Evolutionary conservation across 2,888 invertebrate species (phyloP), one percentile per base, ranked within the genome.

Genomic region (Tachystola acroxantha): DNA sequence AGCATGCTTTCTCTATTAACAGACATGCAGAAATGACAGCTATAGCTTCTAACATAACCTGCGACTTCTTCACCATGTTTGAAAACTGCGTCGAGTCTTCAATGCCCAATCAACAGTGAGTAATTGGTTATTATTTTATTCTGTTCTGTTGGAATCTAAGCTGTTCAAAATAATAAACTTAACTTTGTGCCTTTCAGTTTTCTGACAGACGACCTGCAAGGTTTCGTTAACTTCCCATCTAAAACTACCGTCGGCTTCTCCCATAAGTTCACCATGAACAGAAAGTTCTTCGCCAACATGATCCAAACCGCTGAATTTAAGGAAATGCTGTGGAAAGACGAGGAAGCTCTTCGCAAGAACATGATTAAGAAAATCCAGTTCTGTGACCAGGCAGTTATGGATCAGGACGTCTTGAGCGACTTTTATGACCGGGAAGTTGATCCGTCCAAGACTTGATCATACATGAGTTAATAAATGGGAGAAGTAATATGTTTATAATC

Each of bases 221-320:
- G 43, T 33, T 79, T 55, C 43, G 57, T 81, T 0, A 75, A 76
- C 45, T 60, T 56, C 16, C 77, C 70, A 5, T 57, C 74, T 7
- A 74, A 64, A 51, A 82, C 84, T 1, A 84, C 84, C 1, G 70
- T 84, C 7, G 84, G 82, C 1, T 62, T 62, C 26, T 62, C 67
- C 1, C 72, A 69, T 9, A 69, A 65, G 43, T 74, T 70, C 44
- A 77, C 78, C 2, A 55, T 40, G n/a, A 80, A 84, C 42, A 60
- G 79, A 19, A 80, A 76, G 35, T 82, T 75, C 52, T 80, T 85
- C 34, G 75, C 78, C 5, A 81, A 85, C 42, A 48, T 85, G 50
- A 57, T 85, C 16, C 52, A 51, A 14, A 64, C 72, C 14, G 34
- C 56, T 1, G 59, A 45, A 0, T 84, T 82, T 36, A 78, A 69